A percentile compares a stretch with the other conserved stretches of the same genome.
Evolutionary conservation across 2,888 invertebrate species (phyloP).

Genomic region (Onthophagus sagittarius): DNA sequence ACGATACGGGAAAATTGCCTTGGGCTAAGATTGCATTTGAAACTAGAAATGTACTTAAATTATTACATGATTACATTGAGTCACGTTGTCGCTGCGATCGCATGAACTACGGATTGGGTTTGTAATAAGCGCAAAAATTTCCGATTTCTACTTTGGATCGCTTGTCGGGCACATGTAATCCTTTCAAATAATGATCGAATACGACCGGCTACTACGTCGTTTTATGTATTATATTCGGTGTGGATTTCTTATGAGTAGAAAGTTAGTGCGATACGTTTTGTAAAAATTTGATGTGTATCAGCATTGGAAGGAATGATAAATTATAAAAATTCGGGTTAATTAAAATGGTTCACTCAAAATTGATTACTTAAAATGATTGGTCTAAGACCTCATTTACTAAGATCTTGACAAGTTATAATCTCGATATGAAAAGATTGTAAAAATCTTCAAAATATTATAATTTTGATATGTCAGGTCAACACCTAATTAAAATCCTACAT

Average conservation of each 20-base stretch:
- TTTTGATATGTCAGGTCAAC: too few species aligned
- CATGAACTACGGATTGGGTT: not conserved
- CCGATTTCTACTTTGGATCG: not conserved
- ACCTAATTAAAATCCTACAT: too few species aligned
- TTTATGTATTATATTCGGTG: not conserved
- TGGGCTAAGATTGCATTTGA: not conserved
- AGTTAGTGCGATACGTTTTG: not conserved
- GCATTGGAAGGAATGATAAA: too few species aligned
- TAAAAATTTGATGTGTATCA: too few species aligned
- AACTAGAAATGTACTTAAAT: not conserved
- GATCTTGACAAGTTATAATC: too few species aligned
- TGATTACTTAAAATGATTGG: too few species aligned
- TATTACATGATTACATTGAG: not conserved
- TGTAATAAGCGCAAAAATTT: not conserved
- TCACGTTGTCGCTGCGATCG: not conserved
- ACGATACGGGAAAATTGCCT: not conserved
- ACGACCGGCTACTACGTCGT: not conserved
- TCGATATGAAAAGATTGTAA: too few species aligned
- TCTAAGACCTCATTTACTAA: too few species aligned
- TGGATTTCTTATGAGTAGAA: not conserved
- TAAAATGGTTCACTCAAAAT: too few species aligned
- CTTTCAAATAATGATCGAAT: not conserved
- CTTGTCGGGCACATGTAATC: not conserved
- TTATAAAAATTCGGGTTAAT: too few species aligned
- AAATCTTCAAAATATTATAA: too few species aligned